Percentiles rank a stretch among this genome's conserved stretches.
Conservation (phyloP, 2,113 vertebrate genomes). For the Boulengeromyrus knoepffleri region DNA sequence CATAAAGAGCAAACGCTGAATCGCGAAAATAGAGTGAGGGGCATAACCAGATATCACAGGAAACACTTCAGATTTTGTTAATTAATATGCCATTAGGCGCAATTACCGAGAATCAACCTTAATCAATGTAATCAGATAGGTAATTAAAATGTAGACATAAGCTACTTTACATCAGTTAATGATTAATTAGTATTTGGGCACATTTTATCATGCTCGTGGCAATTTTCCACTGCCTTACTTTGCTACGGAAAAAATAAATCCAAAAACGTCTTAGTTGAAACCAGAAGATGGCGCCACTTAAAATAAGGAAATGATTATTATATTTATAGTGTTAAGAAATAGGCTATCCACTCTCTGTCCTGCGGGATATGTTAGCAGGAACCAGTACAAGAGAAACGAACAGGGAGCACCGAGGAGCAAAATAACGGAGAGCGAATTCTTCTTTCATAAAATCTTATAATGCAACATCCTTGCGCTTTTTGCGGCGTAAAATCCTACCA, state of each 20-base stretch:
- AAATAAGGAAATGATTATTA: slow-evolving; percentile 5
- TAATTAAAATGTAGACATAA: slow-evolving; percentile 33
- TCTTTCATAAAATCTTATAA: neutral
- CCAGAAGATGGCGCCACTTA: slow-evolving; percentile 22
- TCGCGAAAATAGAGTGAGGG: slow-evolving; percentile 2
- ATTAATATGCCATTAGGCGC: slow-evolving; percentile 34
- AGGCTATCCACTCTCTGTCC: neutral
- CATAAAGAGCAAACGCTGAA: slow-evolving; percentile 3
- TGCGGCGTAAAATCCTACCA: neutral
- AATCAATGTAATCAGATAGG: slow-evolving; percentile 32
- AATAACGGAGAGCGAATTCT: neutral
- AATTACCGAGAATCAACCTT: slow-evolving; percentile 33
- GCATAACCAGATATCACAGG: slow-evolving; percentile 21
- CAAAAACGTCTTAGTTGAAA: neutral
- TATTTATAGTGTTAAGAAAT: neutral
- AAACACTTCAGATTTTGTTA: slow-evolving; percentile 26
- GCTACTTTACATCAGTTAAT: slow-evolving; percentile 31
- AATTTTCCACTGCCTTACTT: neutral
- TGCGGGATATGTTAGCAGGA: neutral
- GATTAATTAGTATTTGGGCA: slow-evolving; percentile 27
- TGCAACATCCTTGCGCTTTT: neutral
- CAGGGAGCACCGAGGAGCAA: neutral
- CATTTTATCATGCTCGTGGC: slow-evolving; percentile 58
- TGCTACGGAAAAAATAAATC: neutral
- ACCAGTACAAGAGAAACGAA: neutral